Base-by-base conservation (phyloP, 2,888 invertebrate genomes). In the Parasteatoda lunata region DNA sequence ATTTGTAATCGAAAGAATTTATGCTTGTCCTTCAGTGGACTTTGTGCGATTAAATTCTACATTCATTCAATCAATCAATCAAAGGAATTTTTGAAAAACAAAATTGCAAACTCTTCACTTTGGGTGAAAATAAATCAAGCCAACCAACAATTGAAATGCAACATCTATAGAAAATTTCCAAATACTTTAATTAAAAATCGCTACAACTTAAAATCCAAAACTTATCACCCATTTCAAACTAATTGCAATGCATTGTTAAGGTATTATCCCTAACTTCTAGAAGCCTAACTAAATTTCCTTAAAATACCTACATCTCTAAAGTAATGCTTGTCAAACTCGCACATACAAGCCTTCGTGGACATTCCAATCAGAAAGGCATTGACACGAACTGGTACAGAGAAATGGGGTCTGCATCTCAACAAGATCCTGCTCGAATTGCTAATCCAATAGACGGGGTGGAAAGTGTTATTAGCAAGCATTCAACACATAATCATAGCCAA, bases 301-400 rank as follows among this genome's bases (percentile, higher is more conserved):
- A 70, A 59, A 71, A 80, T 66, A 52, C 80, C 66, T 80, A 30
- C 65, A 80, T 73, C 54, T 30, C 66, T 13, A n/a, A 66, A 51
- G 70, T 64, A 80, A 73, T 80, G 80, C 72, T 72, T 80, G 80
- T 80, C 80, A 80, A 80, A 80, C 59, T 59, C 59, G 7, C 59
- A 59, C n/a, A 7, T 59, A 30, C 30, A 30, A 7, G 59, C 9
- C 8, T 59, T 59, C 59, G 3, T n/a, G 11, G 4, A n/a, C 9
- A 9, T n/a, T n/a, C 59, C n/a, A 9, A 59, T n/a, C 59, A 59
- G 59, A 59, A 59, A 9, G 11, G 59, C 59, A 59, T 59, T n/a
- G 59, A 59, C 59, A 59, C 9, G 59, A 9, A 59, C 59, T 59
- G 11, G n/a, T n/a, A n/a, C 11, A 59, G 59, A 7, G 72, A n/a